Base-by-base conservation (phyloP, 2,113 vertebrate genomes). In the Sceloporus undulatus region DNA sequence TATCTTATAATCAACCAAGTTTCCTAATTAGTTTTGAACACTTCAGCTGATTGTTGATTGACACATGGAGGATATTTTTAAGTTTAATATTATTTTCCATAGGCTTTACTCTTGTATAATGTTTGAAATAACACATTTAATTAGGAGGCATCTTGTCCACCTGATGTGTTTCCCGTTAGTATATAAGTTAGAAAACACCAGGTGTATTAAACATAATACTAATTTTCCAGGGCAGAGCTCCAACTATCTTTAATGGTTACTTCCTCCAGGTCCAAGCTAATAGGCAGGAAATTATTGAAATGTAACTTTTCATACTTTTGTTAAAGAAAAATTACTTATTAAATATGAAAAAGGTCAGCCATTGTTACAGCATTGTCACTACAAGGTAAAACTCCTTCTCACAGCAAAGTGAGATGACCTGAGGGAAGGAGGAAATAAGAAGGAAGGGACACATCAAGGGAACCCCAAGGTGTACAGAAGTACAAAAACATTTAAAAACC, bases 41-140 rank as follows among this genome's bases (percentile, higher is more conserved):
- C 38, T 89, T 87, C 84, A 62, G 10, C 7, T 14, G 70, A 93
- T 85, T 84, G 18, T 42, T 78, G 9, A 27, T 23, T 38, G 29
- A 2, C 74, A 19, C 18, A 65, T 40, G 40, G 34, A 8, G 9
- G 19, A 38, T 84, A n/a, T 40, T 42, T 82, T 82, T 42, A 66
- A 21, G 34, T 23, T 42, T 82, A 23, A 8, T 68, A 82, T 71
- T 71, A 71, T 77, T 91, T 86, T 66, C 88, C 52, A 62, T 34
- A 66, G 18, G 10, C 14, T 38, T 70, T 10, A 42, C 25, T 6
- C 70, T 7, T 3, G 0, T 7, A 8, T 1, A 59, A 1, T 68
- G 27, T n/a, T 56, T 59, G 4, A 82, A 59, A 85, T 79, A 5
- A 14, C 14, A 68, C 66, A 85, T 23, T 88, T 56, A 62, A 21